Evolutionary conservation across 2,113 vertebrate genomes (phyloP).

Genomic region (Monopterus albus): DNA sequence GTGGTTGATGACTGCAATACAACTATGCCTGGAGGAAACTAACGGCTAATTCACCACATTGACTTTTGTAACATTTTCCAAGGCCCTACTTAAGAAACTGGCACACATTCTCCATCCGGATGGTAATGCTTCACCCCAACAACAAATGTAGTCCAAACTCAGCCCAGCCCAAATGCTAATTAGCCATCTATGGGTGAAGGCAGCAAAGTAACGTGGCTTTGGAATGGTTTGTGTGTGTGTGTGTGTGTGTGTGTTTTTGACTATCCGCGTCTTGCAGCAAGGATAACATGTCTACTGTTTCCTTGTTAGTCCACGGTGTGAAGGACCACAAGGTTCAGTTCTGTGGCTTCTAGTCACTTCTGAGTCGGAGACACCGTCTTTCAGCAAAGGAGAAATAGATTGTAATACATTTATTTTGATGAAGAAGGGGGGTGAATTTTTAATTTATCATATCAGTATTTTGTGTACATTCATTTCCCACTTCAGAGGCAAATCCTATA

Average conservation of each 20-base stretch:
- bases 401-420: too few relatives aligned
- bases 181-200: slow-evolving; percentile 37
- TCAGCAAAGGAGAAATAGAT: too few relatives aligned
- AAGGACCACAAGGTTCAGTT: not conserved
- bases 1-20: slow-evolving; percentile 9
- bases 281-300: slow-evolving; percentile 41
- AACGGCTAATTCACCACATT: slow-evolving; percentile 40
- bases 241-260: slow-evolving; percentile 19
- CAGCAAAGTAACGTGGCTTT: slow-evolving; percentile 48
- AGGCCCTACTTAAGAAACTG: slow-evolving; percentile 48
- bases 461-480: too few relatives aligned
- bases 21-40: slow-evolving; percentile 26
- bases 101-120: slow-evolving; percentile 49
- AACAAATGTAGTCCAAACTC: slow-evolving; percentile 36
- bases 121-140: slow-evolving; percentile 23
- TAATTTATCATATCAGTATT: too few relatives aligned
- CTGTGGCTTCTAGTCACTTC: too few relatives aligned
- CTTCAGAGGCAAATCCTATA: too few relatives aligned
- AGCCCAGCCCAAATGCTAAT: slow-evolving; percentile 44
- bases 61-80: slow-evolving; percentile 28
- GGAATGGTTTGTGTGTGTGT: slow-evolving; percentile 23
- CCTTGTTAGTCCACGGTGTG: slow-evolving; percentile 23
- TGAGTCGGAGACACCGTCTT: too few relatives aligned
- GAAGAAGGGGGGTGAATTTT: too few relatives aligned
- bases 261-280: slow-evolving; percentile 23